Percentiles rank a stretch among this genome's conserved stretches.
Conservation (phyloP, 30 jellyfish, hydroid and myxozoan species). For the Mastigias papua region DNA sequence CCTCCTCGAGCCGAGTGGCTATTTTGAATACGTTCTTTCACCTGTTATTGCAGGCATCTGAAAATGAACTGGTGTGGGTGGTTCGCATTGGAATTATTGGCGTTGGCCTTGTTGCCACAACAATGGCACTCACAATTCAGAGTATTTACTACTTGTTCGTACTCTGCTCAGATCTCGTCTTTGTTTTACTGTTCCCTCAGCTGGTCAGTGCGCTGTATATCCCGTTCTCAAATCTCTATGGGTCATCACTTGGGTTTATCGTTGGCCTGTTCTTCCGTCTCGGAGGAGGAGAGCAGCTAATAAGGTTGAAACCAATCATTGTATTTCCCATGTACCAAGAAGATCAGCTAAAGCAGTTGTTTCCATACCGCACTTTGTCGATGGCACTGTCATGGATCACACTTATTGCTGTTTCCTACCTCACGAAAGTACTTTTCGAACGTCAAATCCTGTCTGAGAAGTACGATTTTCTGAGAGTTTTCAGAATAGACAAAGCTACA, state of each 20-base stretch:
- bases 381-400: constrained; percentile 72
- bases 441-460: constrained; percentile 48
- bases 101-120: constrained; percentile 80
- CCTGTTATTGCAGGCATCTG: constrained; percentile 66
- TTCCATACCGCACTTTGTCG: constrained; percentile 85
- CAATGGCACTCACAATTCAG: constrained; percentile 80
- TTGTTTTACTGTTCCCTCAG: constrained; percentile 77
- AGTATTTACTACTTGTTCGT: constrained; percentile 76
- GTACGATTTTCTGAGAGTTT: constrained; percentile 62
- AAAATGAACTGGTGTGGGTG: constrained; percentile 81
- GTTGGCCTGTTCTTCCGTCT: constrained; percentile 72
- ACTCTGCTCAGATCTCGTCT: constrained; percentile 82
- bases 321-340: constrained; percentile 68
- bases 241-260: constrained; percentile 59
- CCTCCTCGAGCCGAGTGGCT: neutral
- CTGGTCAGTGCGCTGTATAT: constrained; percentile 72
- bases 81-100: constrained; percentile 67
- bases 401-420: constrained; percentile 65
- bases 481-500: neutral
- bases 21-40: too few relatives aligned
- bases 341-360: constrained; percentile 30
- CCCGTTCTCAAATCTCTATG: constrained; percentile 73
- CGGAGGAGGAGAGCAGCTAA: constrained; percentile 80
- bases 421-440: constrained; percentile 62
- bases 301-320: constrained; percentile 62